These are phyloP conservation scores for Hyposoter dolosus DNA, from an alignment of 2,888 invertebrate genomes.

Conservation along the genomic window DNA sequence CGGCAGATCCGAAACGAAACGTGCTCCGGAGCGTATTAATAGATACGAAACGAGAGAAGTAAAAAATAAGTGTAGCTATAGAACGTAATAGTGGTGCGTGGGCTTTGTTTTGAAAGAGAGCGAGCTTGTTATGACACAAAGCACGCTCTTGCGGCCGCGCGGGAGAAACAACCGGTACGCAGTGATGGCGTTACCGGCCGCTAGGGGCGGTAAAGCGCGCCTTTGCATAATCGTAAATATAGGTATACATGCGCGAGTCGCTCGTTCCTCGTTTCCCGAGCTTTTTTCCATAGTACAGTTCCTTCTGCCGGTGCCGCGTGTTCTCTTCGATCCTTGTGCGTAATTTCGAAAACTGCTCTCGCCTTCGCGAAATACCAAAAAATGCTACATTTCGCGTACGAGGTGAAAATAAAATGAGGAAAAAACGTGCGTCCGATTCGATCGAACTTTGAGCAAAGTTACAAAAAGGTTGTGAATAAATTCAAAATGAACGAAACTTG, in stretches of 20 bases:
- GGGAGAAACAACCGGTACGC: slow-evolving; percentile 10
- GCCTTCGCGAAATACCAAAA: not conserved
- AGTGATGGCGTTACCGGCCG: slow-evolving; percentile 5
- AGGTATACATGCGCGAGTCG: not conserved
- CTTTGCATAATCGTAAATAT: not conserved
- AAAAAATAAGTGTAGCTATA: not conserved
- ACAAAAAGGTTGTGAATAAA: not conserved
- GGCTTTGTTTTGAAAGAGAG: slow-evolving; percentile 18
- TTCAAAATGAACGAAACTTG: not conserved
- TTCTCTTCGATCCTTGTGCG: not conserved
- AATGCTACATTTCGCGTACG: not conserved
- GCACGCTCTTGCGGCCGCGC: slow-evolving; percentile 17
- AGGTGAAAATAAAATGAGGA: not conserved
- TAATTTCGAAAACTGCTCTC: not conserved
- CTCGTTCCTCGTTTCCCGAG: not conserved
- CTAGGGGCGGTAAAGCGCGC: slow-evolving; percentile 39
- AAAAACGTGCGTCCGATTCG: not conserved
- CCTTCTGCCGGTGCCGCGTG: slow-evolving; percentile 20
- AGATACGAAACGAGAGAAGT: not conserved
- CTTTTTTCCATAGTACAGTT: slow-evolving; percentile 31
- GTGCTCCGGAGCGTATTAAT: not conserved
- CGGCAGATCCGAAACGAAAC: slow-evolving; percentile 3
- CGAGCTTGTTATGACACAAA: slow-evolving; percentile 7
- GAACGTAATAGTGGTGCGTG: not conserved
- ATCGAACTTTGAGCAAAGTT: not conserved